Percentiles rank a stretch among this genome's conserved stretches.
Evolutionary conservation across 2,113 vertebrate species (phyloP).

Genomic region (Sebastes schlegelii): DNA sequence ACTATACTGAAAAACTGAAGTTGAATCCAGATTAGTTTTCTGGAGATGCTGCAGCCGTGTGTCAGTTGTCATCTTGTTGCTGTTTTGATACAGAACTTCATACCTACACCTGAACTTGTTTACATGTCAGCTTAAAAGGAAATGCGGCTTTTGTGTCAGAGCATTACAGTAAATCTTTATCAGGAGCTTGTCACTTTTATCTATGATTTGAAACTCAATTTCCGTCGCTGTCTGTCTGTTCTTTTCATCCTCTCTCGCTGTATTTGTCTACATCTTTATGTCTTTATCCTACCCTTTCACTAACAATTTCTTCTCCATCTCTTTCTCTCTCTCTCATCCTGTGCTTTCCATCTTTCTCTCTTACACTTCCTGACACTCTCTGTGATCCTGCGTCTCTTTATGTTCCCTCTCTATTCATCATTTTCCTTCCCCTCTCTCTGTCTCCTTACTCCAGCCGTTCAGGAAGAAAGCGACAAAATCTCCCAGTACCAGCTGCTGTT

Average conservation of each 20-base stretch:
- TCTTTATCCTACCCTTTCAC: neutral
- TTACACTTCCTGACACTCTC: neutral
- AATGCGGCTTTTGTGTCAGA: neutral
- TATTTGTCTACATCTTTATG: neutral
- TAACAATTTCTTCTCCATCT: neutral
- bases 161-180: neutral
- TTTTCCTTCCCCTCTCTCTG: slow-evolving; percentile 2
- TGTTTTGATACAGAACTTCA: neutral
- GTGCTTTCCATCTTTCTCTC: neutral
- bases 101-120: neutral
- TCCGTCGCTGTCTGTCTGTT: neutral
- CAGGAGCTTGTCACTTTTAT: neutral
- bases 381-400: neutral
- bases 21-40: neutral
- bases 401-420: neutral
- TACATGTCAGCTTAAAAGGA: neutral
- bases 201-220: neutral
- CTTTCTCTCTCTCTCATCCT: neutral
- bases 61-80: neutral
- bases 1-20: neutral
- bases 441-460: slow-evolving; percentile 78
- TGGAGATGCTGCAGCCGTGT: neutral
- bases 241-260: neutral
- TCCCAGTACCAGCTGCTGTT: slow-evolving; percentile 86
- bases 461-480: slow-evolving; percentile 86